phyloP scores from a whole-genome alignment of 2,888 invertebrate genomes.

The Diarsia mendica region DNA sequence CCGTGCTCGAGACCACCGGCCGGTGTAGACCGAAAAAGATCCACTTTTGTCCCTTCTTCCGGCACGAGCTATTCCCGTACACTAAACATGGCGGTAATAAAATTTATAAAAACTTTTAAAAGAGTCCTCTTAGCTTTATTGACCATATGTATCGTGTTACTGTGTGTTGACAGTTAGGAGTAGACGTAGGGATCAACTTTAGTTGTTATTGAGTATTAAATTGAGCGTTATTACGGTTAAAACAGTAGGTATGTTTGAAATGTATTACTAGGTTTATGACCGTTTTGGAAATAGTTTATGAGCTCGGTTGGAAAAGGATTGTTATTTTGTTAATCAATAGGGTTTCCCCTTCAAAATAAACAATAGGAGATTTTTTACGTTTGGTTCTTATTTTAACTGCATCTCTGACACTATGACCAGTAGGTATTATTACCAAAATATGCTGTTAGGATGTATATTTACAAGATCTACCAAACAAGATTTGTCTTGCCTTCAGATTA shows the following conservation, averaged over 20 bases:
- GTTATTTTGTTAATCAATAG: conserved; percentile 23
- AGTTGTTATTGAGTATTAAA: conserved; percentile 39
- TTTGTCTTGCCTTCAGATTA: background rate
- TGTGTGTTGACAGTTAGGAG: conserved; percentile 69
- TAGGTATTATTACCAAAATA: background rate
- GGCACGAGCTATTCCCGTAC: conserved; percentile 77
- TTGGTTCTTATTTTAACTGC: background rate
- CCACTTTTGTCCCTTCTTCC: conserved; percentile 83
- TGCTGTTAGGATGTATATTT: too few species aligned
- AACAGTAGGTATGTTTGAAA: conserved; percentile 6
- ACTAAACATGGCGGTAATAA: conserved; percentile 60
- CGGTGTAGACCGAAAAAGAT: conserved; percentile 79
- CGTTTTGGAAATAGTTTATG: conserved; percentile 38
- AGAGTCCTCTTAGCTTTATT: conserved; percentile 72
- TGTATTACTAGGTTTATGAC: conserved; percentile 37
- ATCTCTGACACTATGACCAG: background rate
- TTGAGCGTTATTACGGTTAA: conserved; percentile 25
- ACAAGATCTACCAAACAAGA: background rate
- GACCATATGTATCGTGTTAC: conserved; percentile 81
- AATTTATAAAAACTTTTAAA: conserved; percentile 75
- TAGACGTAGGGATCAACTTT: conserved; percentile 29
- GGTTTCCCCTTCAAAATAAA: conserved; percentile 14
- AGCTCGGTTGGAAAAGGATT: conserved; percentile 2
- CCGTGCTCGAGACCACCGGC: conserved; percentile 74
- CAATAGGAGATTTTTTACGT: conserved; percentile 8